phyloP scores from a whole-genome alignment of 1,140 invertebrate genomes.

The Cepaea nemoralis region DNA sequence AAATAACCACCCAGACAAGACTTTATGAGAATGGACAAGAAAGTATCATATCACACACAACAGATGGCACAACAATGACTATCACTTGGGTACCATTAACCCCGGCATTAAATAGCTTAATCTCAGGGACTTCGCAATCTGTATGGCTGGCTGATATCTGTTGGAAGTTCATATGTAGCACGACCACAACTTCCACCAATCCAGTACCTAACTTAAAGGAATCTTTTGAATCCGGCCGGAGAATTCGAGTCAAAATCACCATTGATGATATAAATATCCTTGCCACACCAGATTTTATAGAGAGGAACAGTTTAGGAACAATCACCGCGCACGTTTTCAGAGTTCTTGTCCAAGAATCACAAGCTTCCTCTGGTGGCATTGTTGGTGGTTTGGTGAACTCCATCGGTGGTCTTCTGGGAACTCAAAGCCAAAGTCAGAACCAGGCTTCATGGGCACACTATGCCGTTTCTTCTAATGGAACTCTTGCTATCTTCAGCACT shows the following conservation, averaged over 20 bases:
- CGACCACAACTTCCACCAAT: neutral
- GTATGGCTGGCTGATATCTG: neutral
- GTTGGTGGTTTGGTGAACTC: neutral
- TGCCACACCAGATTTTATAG: neutral
- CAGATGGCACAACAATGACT: neutral
- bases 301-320: neutral
- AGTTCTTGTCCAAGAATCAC: neutral
- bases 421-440: too few relatives aligned
- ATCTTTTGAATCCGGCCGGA: neutral
- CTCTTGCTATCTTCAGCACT: neutral
- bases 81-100: neutral
- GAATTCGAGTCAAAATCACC: neutral
- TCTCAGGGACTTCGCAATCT: neutral
- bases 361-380: neutral
- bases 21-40: neutral
- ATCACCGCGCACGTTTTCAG: neutral
- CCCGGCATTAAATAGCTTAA: neutral
- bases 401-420: too few relatives aligned
- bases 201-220: neutral
- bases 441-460: neutral
- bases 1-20: neutral
- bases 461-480: neutral
- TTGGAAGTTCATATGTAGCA: neutral
- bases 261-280: neutral
- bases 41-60: neutral